Evolutionary conservation across 2,797 vertebrate genomes (phyloP), one percentile per base, ranked within the genome.

Genomic region (Pogonophryne albipinna): DNA sequence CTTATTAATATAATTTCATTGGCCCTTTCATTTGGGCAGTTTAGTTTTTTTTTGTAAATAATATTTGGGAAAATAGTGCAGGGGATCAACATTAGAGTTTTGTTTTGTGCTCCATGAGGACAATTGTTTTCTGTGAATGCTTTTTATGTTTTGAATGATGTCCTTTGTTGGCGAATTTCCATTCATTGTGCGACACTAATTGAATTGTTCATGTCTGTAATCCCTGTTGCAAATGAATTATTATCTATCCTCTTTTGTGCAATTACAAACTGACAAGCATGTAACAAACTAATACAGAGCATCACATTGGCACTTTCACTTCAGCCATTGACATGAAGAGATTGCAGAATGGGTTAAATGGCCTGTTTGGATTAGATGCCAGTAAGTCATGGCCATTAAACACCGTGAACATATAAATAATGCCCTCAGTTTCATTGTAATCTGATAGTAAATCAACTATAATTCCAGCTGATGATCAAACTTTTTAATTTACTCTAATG

Each of bases 81-180:
- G 38, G 23, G 49, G 49, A 64, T 20, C 47, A 79, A 82, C 63
- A 68, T 51, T 49, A 59, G 38, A 64, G 52, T 31, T 74, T 23
- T 76, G 46, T 68, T 71, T 77, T 71, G 47, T 71, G 56, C 42
- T 74, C 10, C 1, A 76, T 73, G 60, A 71, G 44, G 49, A 31
- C 55, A 71, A 44, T 79, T 86, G 55, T 77, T 89, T 68, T 78
- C 70, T 53, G n/a, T 65, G 65, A 65, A 41, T 44, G 10, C 20
- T 55, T 80, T 46, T 59, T 16, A 46, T 82, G 84, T 84, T 87
- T 86, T 83, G 38, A 79, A 84, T 89, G 53, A 84, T 61, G 49
- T 71, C n/a, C 59, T 74, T 76, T 68, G 3, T 42, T 89, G 74
- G 78, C 76, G 44, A 50, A 20, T 61, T 66, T 78, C 74, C 70